Base-by-base conservation (phyloP, 2,888 invertebrate species). In the Yponomeuta cagnagella region DNA sequence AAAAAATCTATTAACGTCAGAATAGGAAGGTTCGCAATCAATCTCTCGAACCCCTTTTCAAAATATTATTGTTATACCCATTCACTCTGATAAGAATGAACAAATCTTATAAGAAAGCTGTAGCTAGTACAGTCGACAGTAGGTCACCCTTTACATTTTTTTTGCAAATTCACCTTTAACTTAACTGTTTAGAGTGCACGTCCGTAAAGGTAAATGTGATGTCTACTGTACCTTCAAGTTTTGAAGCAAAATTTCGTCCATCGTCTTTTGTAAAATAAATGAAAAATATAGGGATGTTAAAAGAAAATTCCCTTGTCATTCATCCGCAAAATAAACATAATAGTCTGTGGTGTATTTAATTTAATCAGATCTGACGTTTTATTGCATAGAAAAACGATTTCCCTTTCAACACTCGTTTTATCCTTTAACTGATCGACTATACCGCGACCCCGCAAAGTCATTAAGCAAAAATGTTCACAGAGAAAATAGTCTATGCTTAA, bases 1-100 rank as follows among this genome's bases (percentile, higher is more conserved):
- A 15, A 15, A 15, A 86, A 87, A 88, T 86, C 89, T 88, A 90
- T 91, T 90, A 89, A 83, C 86, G 91, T 90, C 88, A 85, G 81
- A 81, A 83, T 76, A 82, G 78, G 80, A 81, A 80, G 75, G 74
- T 70, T 71, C 64, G 58, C n/a, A 63, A 52, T 65, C 52, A 68
- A 70, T 71, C 70, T 70, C 23, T 52, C 43, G 37, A 43, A 33
- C 67, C 66, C 58, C 31, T 69, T 31, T 33, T 65, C 5, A 12
- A 65, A 31, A 65, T 65, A 65, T 65, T 65, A 58, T 58, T 58
- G 52, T 58, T 58, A 8, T 15, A 58, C 52, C 15, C 52, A 58
- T 58, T 58, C 52, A 58, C 15, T 58, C 52, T 12, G 52, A 12
- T 15, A 58, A 58, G 52, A 58, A 58, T 58, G 52, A 58, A 12